Conservation (phyloP, 2,113 vertebrate species). For the Spilogale gracilis region DNA sequence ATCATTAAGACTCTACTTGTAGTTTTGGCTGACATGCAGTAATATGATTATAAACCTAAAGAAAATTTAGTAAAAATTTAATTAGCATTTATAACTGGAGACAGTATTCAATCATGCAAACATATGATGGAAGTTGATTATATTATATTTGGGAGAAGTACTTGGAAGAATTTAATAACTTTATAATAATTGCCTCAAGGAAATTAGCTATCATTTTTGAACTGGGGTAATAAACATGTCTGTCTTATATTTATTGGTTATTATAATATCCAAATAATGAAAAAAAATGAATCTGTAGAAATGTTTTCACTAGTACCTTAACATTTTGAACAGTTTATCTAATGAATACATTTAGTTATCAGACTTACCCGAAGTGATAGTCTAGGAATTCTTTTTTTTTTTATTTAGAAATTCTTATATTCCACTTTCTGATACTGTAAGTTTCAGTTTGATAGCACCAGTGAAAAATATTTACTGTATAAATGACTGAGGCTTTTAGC, state of each 20-base stretch:
- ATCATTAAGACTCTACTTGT: conserved; percentile 9
- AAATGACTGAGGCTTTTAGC: neutral
- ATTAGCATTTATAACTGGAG: neutral
- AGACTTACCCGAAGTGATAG: neutral
- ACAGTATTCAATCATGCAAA: neutral
- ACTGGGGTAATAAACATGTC: neutral
- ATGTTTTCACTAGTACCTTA: neutral
- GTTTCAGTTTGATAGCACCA: conserved; percentile 31
- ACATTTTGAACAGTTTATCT: conserved; percentile 51
- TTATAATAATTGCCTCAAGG: neutral
- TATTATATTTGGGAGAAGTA: neutral
- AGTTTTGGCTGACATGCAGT: neutral
- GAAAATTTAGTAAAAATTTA: conserved; percentile 3
- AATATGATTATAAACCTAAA: conserved; percentile 57
- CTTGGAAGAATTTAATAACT: neutral
- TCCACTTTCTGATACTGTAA: neutral
- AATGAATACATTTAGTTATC: conserved; percentile 41
- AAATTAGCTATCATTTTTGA: neutral
- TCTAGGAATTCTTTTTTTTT: neutral
- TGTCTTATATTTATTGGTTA: neutral
- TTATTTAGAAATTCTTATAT: neutral
- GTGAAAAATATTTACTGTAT: conserved; percentile 12
- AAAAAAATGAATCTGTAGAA: conserved; percentile 9
- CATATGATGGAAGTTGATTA: conserved; percentile 41
- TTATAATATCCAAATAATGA: neutral